phyloP scores from a whole-genome alignment of 1,140 invertebrate genomes.

The Calliphora vicina region DNA sequence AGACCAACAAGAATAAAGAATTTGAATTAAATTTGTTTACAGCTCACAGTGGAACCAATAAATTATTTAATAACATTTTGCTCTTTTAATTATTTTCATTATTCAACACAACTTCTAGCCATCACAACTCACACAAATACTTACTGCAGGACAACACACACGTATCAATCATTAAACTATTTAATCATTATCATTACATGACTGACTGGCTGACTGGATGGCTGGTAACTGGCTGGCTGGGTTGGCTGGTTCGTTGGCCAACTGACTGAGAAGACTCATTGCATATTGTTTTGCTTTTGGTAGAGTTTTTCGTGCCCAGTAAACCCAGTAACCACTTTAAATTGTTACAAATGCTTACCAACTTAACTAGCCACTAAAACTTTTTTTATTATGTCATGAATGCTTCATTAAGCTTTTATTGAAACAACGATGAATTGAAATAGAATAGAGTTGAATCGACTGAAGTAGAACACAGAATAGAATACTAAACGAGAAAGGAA shows the following conservation, averaged over 20 bases:
- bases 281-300: neutral
- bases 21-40: too few species aligned
- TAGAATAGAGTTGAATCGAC: neutral
- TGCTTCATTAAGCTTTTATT: slow-evolving; percentile 16
- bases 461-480: neutral
- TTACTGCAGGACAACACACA: neutral
- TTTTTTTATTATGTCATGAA: slow-evolving; percentile 8
- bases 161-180: slow-evolving; percentile 13
- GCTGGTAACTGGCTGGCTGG: neutral
- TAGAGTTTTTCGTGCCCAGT: neutral
- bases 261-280: neutral
- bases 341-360: slow-evolving; percentile 16
- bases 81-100: too few species aligned
- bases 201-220: neutral
- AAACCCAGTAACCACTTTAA: slow-evolving; percentile 16
- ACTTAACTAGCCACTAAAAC: slow-evolving; percentile 13
- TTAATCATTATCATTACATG: slow-evolving; percentile 12
- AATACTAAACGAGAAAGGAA: neutral
- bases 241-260: neutral
- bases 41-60: too few species aligned
- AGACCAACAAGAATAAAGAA: too few species aligned
- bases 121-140: neutral
- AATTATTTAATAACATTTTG: too few species aligned
- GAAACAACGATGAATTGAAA: slow-evolving; percentile 13
- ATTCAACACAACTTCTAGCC: neutral